Evolutionary conservation across 2,888 invertebrate species (phyloP), one percentile per base, ranked within the genome.

Genomic region (Didymodactylos carnosus): DNA sequence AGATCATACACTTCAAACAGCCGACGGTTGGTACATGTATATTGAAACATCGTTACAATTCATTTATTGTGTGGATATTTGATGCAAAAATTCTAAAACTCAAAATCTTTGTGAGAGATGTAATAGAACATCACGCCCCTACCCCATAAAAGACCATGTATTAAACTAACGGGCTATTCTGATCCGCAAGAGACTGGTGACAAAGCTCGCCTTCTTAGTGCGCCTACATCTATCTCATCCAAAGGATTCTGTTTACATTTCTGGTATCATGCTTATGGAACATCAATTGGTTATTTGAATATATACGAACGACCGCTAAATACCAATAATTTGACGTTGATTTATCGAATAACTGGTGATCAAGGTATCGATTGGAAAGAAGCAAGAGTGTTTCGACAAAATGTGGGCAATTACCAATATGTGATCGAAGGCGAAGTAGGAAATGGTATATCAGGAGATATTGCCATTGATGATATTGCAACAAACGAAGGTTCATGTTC

Each of bases 251-350:
- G 75, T 39, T 69, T 75, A 27, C 72, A 69, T 49, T 81, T 81
- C 76, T 80, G 79, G 79, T 82, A 80, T 76, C 79, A 79, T 76
- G 81, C 81, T 80, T 78, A 79, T 74, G 81, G 82, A 16, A 74
- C 76, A 16, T 78, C 79, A 25, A 77, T 80, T 27, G 79, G 78
- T 77, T 78, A 77, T 16, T 78, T 81, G 4, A 79, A 78, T 70
- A 74, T 82, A 23, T 78, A 49, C 16, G 71, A 71, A 8, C 27
- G 69, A 49, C 8, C 62, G 7, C 11, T 35, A n/a, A 35, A 19
- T 35, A n/a, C 19, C 1, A 2, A 10, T n/a, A 72, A 74, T 43
- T 16, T 39, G 43, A 69, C 62, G 4, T n/a, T 71, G 46, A 27
- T 74, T 62, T 74, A 53, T 41, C 43, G 35, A 14, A 39, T 71